These are phyloP conservation scores for Sebastes baramenuke DNA, from an alignment of 2,797 vertebrate species.

Conservation along the genomic window DNA sequence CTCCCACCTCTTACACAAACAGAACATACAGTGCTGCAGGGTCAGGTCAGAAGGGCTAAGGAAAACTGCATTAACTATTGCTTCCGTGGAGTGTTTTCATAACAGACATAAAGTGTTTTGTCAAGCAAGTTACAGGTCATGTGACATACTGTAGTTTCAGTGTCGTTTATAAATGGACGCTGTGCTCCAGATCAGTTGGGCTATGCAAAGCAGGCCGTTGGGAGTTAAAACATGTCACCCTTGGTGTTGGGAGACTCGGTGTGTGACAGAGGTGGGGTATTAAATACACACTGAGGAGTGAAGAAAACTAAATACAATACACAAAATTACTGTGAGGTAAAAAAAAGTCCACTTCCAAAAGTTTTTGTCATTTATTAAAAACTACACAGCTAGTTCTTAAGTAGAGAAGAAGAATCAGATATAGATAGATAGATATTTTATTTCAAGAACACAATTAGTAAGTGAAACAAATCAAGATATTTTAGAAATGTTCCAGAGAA, in stretches of 20 bases:
- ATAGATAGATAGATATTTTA: neutral
- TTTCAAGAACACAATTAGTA: neutral
- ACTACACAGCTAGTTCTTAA: neutral
- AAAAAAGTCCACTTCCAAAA: neutral
- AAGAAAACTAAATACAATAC: neutral
- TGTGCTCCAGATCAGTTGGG: constrained; percentile 36
- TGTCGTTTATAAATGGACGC: constrained; percentile 44
- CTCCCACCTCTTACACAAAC: constrained; percentile 20
- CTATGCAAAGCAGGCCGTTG: constrained; percentile 54
- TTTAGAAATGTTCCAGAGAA: neutral
- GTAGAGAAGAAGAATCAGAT: neutral
- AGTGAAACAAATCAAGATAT: neutral
- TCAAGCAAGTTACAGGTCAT: constrained; percentile 29
- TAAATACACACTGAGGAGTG: neutral
- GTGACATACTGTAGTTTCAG: constrained; percentile 30
- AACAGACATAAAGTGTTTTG: constrained; percentile 26
- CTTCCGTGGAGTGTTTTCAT: constrained; percentile 44
- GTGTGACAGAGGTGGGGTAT: neutral
- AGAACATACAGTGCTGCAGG: constrained; percentile 33
- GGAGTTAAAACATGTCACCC: constrained; percentile 1
- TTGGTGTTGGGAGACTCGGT: neutral
- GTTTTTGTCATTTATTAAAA: neutral
- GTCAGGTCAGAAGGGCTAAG: constrained; percentile 33
- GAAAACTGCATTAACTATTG: constrained; percentile 48
- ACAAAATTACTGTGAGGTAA: neutral